A percentile compares a stretch with the other conserved stretches of the same genome.
Conservation (phyloP, 2,113 vertebrate species). For the Scolopax mira region DNA sequence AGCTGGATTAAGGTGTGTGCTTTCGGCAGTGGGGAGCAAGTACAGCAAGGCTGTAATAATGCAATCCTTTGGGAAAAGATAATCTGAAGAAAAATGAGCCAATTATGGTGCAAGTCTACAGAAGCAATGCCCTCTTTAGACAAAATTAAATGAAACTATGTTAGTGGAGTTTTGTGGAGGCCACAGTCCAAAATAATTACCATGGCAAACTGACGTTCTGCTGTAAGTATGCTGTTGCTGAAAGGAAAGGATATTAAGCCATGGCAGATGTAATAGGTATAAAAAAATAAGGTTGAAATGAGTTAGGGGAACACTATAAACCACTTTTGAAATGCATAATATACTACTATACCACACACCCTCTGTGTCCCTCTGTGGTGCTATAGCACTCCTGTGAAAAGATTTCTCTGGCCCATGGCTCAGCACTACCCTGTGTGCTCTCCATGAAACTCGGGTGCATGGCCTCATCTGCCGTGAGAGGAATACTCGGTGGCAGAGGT, state of each 20-base stretch:
- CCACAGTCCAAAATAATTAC: conserved; percentile 30
- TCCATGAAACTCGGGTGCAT: neutral
- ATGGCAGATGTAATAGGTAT: neutral
- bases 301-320: neutral
- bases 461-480: neutral
- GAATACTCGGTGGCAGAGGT: neutral
- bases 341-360: neutral
- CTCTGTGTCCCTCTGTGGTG: neutral
- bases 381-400: neutral
- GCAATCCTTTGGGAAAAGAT: neutral
- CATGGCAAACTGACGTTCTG: conserved; percentile 12
- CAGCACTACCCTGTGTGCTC: fast-evolving
- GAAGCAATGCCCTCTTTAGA: neutral
- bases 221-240: conserved; percentile 9
- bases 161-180: neutral
- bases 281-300: neutral
- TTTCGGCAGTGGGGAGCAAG: neutral
- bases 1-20: neutral
- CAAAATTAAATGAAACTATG: conserved; percentile 51
- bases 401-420: fast-evolving
- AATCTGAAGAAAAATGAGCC: conserved; percentile 34
- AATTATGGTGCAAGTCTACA: neutral
- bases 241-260: conserved; percentile 47
- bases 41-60: neutral
- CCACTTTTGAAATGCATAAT: neutral